Conservation (phyloP, 2,888 invertebrate species). For the Euplagia quadripunctaria region DNA sequence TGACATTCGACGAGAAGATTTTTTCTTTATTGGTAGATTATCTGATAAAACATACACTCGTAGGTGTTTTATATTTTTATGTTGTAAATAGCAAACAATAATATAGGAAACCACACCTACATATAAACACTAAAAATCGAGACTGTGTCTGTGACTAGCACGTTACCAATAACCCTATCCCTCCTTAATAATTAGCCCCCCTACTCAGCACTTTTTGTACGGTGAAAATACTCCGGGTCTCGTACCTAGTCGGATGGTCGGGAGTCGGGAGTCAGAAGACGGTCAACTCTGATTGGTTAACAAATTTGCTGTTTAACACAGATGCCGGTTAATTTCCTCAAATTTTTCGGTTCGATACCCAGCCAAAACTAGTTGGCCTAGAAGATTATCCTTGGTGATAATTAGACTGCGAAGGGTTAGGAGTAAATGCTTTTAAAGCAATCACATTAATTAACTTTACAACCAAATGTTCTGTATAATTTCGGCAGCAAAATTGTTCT, state of each 20-base stretch:
- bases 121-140: neutral
- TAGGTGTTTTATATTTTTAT: neutral
- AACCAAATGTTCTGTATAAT: neutral
- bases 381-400: neutral
- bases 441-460: neutral
- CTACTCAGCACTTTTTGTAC: neutral
- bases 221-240: neutral
- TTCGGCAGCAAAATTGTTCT: slow-evolving; percentile 19
- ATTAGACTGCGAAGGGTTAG: neutral
- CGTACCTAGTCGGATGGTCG: neutral
- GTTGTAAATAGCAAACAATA: neutral
- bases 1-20: too few relatives aligned
- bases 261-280: neutral
- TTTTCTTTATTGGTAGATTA: neutral
- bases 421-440: neutral
- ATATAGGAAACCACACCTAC: neutral
- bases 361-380: neutral
- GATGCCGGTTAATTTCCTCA: neutral
- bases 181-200: neutral
- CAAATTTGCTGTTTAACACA: neutral
- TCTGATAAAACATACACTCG: neutral
- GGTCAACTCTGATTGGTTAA: neutral
- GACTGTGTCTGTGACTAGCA: neutral
- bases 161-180: neutral
- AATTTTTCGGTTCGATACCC: neutral